Base-by-base conservation (phyloP, 2,797 vertebrate genomes). In the Brachyalestes nurse region DNA sequence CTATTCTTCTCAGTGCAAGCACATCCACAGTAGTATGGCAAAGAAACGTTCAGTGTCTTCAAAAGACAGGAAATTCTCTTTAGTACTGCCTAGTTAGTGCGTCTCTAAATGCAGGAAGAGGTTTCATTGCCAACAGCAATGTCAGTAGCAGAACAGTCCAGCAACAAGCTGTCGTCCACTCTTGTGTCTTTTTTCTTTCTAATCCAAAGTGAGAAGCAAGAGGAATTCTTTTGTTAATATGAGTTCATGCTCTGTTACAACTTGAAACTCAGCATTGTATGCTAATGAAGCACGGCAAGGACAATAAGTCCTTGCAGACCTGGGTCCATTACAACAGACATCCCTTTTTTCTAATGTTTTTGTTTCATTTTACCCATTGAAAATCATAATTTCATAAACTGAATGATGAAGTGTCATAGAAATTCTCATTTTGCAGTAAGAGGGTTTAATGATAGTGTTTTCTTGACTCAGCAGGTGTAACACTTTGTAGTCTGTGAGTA, bases 41-140 rank as follows among this genome's bases (percentile, higher is more conserved):
- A 64, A 42, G 74, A 53, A 67, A 81, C 13, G 21, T 61, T 42
- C 42, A 16, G 21, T 19, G 34, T 21, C n/a, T 67, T 42, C 17
- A 74, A 74, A 80, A 69, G 42, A 55, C 49, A 49, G 38, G 7
- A 28, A 51, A 70, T 66, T 67, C 47, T 65, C 6, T 79, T 25
- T 45, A 38, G 51, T 14, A 23, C 16, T 65, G 38, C 21, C 14
- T 55, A 66, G 16, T 38, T 57, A 19, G 25, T 60, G 51, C 71
- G 74, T 70, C 38, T 75, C 25, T 38, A 61, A 75, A 75, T 51
- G 60, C 70, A 66, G 17, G 17, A 21, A 38, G 51, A 51, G 12
- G 40, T 78, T 45, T 23, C 1, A 23, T 17, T 49, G n/a, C 12
- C 40, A 4, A n/a, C 58, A 34, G 28, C 38, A 57, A 34, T 57